Evolutionary conservation across 2,113 vertebrate genomes (phyloP).

Genomic region (Pangasianodon hypophthalmus): DNA sequence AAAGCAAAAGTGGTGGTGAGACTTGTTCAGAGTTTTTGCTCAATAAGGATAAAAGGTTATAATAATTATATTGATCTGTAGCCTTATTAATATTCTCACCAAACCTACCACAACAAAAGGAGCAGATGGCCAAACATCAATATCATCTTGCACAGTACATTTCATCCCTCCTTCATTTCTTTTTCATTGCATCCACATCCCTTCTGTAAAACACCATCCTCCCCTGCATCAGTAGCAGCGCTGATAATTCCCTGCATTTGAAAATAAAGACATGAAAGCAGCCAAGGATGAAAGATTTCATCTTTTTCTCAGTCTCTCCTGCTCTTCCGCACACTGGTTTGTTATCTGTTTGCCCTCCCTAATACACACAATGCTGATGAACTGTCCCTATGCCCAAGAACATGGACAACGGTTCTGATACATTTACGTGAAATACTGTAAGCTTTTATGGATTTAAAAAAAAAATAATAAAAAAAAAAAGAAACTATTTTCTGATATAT

Average conservation of each 20-base stretch:
- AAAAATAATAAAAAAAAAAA: no score
- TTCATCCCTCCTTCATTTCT: conserved; percentile 32
- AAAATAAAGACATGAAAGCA: conserved; percentile 89
- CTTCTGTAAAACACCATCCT: conserved; percentile 33
- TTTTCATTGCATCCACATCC: conserved; percentile 6
- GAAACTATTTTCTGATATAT: not conserved
- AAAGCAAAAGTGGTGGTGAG: not conserved
- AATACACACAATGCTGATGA: conserved; percentile 86
- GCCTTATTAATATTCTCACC: conserved; percentile 34
- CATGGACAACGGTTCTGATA: not conserved
- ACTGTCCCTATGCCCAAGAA: conserved; percentile 33
- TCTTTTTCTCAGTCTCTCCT: conserved; percentile 72
- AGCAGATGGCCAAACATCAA: conserved; percentile 32
- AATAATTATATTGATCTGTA: conserved; percentile 34
- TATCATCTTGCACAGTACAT: conserved; percentile 33
- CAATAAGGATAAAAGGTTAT: conserved; percentile 3
- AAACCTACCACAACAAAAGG: conserved; percentile 12
- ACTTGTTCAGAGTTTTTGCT: not conserved
- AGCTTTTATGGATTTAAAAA: not conserved
- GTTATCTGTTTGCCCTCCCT: conserved; percentile 82
- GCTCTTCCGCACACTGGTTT: conserved; percentile 77
- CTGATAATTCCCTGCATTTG: conserved; percentile 71
- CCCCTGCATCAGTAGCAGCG: conserved; percentile 51
- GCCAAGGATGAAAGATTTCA: conserved; percentile 98
- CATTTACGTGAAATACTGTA: not conserved